phyloP scores from a whole-genome alignment of 1,140 invertebrate genomes.

The Melipona quadrifasciata region DNA sequence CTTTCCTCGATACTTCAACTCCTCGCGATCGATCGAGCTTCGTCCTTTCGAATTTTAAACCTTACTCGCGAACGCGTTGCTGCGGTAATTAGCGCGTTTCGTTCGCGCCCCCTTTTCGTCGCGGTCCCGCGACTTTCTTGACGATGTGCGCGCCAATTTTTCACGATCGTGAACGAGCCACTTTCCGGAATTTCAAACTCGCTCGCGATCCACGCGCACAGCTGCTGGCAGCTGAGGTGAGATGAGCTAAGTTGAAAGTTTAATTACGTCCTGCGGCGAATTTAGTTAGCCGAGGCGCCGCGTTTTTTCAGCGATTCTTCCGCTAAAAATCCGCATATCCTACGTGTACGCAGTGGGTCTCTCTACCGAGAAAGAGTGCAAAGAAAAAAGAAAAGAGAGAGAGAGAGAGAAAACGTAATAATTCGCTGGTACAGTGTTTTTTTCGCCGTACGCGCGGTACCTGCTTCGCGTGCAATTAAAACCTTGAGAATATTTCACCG shows the following conservation, averaged over 20 bases:
- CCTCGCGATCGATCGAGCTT: background rate
- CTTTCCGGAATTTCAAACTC: background rate
- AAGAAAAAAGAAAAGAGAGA: too few species aligned
- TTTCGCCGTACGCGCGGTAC: background rate
- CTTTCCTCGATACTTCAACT: background rate
- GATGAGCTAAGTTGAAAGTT: background rate
- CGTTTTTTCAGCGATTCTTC: background rate
- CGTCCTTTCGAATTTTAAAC: background rate
- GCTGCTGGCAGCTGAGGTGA: background rate
- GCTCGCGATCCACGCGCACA: background rate
- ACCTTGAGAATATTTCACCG: background rate
- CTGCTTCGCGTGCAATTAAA: conserved; percentile 21
- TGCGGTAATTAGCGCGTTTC: background rate
- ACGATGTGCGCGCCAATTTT: background rate
- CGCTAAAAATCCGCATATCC: background rate
- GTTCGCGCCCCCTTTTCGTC: background rate
- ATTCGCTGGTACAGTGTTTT: background rate
- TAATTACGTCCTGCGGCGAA: conserved; percentile 2
- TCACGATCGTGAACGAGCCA: background rate
- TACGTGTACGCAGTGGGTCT: too few species aligned
- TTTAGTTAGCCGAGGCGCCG: background rate
- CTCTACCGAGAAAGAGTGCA: too few species aligned
- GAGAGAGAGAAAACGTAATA: background rate
- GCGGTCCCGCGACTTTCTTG: background rate
- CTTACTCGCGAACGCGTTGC: background rate